Evolutionary conservation across 2,113 vertebrate genomes (phyloP), one percentile per base, ranked within the genome.

Genomic region (Amphilophus citrinellus): DNA sequence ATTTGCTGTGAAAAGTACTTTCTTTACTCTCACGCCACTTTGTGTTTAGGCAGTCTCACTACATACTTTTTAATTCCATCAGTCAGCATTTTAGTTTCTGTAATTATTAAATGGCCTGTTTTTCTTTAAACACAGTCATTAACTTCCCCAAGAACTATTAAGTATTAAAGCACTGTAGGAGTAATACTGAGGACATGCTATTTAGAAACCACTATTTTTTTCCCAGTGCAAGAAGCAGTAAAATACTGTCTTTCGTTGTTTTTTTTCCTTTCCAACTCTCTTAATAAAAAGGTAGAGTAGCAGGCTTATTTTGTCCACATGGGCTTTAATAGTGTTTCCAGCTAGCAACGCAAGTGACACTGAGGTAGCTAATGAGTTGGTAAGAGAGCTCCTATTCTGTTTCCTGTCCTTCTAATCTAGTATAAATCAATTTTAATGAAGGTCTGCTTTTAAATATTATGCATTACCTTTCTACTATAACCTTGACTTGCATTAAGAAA

Each of bases 401-500:
- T 91, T 87, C 78, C 75, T 87, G 79, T 87, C 68, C 37, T 90
- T 58, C 58, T 14, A 82, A 42, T 86, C 80, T 59, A 63, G 85
- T 50, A 89, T 90, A 76, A 75, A 90, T 90, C 17, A 76, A 91
- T 91, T 86, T 79, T 82, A 88, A 90, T 90, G 35, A 93, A 79
- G 65, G 24, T 60, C 57, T 61, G 7, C 68, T 78, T 30, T 83
- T 65, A 15, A 85, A 77, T 85, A 27, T 77, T 50, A 61, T 44
- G 61, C 60, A 57, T 84, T 5, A 57, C 66, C 61, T 75, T 61
- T 47, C 24, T 66, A 11, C 20, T 53, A 13, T 60, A 81, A 81
- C 24, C 58, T 79, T 65, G 20, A 61, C 24, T 63, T 35, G 35
- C 42, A 61, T 77, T 7, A 90, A 75, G 10, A 61, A 83, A 82